These are phyloP conservation scores for Mnemiopsis leidyi DNA, from an alignment of 37 sponge, comb jelly and placozoan genomes.

Conservation along the genomic window DNA sequence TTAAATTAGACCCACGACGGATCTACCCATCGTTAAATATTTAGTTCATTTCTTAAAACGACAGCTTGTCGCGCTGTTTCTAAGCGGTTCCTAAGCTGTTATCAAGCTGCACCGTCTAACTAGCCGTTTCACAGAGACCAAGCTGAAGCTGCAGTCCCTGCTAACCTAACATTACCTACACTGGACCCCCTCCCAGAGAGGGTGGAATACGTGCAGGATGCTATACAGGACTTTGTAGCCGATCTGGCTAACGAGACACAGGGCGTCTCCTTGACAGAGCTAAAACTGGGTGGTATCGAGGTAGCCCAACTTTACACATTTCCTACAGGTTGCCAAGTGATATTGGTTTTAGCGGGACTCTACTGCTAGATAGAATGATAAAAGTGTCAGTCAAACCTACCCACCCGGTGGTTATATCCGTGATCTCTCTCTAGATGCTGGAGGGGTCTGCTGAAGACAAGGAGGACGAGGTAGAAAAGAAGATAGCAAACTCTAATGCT, in stretches of 20 bases:
- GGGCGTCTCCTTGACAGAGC: background rate
- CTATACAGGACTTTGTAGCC: background rate
- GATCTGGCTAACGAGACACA: background rate
- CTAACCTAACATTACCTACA: background rate
- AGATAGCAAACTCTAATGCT: background rate
- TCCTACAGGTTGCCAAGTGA: no score
- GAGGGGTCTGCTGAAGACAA: background rate
- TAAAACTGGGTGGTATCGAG: background rate
- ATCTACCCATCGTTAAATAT: no score
- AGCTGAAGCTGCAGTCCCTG: background rate
- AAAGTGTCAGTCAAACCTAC: no score
- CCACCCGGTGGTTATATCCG: no score
- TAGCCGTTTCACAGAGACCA: background rate
- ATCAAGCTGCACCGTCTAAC: no score
- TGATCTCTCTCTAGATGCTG: background rate
- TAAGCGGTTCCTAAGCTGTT: no score
- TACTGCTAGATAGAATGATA: no score
- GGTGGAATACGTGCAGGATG: background rate
- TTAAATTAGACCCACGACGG: no score
- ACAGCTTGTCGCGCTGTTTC: no score
- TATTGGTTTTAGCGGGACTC: no score
- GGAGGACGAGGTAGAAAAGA: background rate
- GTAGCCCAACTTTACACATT: no score
- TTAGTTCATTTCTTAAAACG: no score
- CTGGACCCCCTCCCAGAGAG: slow-evolving; percentile 30